These are phyloP conservation scores for Thera obeliscata DNA, from an alignment of 2,888 invertebrate genomes.

Conservation along the genomic window DNA sequence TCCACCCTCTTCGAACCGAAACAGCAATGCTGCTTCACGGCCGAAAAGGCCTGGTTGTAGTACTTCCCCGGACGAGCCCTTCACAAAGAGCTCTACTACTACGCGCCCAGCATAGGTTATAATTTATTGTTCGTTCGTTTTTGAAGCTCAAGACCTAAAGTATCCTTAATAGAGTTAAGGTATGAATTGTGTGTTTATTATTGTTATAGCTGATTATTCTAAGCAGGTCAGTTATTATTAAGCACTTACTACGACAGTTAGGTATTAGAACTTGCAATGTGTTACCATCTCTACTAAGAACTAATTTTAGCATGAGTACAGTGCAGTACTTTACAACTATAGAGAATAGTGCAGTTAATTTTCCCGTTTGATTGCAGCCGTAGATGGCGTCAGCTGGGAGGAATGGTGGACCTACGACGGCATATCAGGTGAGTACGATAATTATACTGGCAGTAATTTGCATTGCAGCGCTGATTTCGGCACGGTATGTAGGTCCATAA, in stretches of 20 bases:
- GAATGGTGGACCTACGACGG: constrained; percentile 99
- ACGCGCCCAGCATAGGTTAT: too few species aligned
- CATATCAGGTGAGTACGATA: constrained; percentile 90
- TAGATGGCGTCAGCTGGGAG: constrained; percentile 93
- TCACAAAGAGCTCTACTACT: too few species aligned
- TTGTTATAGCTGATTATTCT: background rate
- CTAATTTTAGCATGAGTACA: constrained; percentile 23
- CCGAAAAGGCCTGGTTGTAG: too few species aligned
- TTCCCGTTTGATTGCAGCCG: constrained; percentile 86
- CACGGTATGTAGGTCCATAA: background rate
- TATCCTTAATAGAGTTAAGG: too few species aligned
- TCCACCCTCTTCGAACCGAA: too few species aligned
- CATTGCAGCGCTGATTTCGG: constrained; percentile 12
- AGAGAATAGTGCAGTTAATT: constrained; percentile 71
- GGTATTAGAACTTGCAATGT: constrained; percentile 4
- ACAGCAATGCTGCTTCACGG: too few species aligned
- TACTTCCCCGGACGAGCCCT: too few species aligned
- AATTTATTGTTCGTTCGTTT: too few species aligned
- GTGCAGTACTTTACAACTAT: constrained; percentile 51
- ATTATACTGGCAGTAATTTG: constrained; percentile 27
- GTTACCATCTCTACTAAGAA: constrained; percentile 12
- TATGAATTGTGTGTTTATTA: background rate
- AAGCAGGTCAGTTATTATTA: background rate
- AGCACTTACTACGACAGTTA: background rate
- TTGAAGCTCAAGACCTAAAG: too few species aligned